These are phyloP conservation scores for Dynastes hyllus DNA, from an alignment of 2,888 invertebrate species.

Conservation along the genomic window DNA sequence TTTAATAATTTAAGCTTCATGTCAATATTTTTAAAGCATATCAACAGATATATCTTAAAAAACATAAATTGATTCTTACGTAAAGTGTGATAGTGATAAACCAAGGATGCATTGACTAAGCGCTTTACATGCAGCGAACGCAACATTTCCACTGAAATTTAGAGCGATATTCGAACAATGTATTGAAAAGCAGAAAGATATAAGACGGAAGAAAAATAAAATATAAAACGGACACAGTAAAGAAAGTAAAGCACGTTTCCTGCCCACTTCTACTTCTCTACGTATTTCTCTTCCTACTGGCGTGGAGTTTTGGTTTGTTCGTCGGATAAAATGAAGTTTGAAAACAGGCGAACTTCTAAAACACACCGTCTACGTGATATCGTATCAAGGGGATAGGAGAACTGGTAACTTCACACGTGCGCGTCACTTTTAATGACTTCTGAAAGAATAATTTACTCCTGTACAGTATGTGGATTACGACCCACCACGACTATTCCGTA, in stretches of 20 bases:
- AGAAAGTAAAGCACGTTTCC: slow-evolving; percentile 42
- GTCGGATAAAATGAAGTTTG: slow-evolving; percentile 60
- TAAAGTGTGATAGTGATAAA: too few species aligned
- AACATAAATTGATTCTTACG: too few species aligned
- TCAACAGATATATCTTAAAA: too few species aligned
- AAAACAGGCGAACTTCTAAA: slow-evolving; percentile 61
- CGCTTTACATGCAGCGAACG: too few species aligned
- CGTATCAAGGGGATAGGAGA: slow-evolving; percentile 58
- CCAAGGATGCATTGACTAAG: too few species aligned
- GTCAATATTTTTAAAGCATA: too few species aligned
- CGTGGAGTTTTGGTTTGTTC: slow-evolving; percentile 48
- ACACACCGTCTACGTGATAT: slow-evolving; percentile 62
- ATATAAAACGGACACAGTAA: slow-evolving; percentile 27
- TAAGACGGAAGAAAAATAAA: slow-evolving; percentile 33
- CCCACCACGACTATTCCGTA: slow-evolving; percentile 25
- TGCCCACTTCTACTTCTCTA: neutral
- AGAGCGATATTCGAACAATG: neutral
- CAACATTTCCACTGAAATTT: neutral
- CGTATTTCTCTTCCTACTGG: slow-evolving; percentile 27
- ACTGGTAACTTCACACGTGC: slow-evolving; percentile 63
- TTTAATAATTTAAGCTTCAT: too few species aligned
- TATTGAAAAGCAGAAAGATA: slow-evolving; percentile 13
- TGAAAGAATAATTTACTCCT: slow-evolving; percentile 60
- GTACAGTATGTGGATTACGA: slow-evolving; percentile 48
- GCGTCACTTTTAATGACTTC: slow-evolving; percentile 61